Evolutionary conservation across 35 echinoderm and acorn worm genomes (phyloP).

Genomic region (Apostichopus parvimensis): DNA sequence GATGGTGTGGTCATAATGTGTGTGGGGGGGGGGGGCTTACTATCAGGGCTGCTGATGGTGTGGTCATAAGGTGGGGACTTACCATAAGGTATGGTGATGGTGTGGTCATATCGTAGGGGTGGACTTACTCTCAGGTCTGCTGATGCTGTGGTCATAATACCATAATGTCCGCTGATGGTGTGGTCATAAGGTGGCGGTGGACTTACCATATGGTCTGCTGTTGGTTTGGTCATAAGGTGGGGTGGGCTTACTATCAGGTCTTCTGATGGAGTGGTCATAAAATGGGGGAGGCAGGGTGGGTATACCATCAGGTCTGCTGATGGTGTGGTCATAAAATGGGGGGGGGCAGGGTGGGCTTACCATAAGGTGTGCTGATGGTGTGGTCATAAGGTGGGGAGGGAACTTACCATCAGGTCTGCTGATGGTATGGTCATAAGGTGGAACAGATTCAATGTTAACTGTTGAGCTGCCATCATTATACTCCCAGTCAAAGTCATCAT

Average conservation of each 20-base stretch:
- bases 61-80: constrained; percentile 29
- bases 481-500: constrained; percentile 58
- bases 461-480: not conserved
- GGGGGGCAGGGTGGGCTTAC: not conserved
- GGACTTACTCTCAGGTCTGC: not conserved
- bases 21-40: not conserved
- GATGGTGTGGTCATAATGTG: constrained; percentile 9
- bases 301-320: not conserved
- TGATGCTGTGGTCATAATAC: not conserved
- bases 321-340: not conserved
- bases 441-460: not conserved
- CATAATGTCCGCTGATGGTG: no score
- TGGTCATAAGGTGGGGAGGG: not conserved
- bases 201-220: constrained; percentile 20
- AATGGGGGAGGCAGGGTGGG: not conserved
- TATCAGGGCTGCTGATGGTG: not conserved
- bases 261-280: constrained; percentile 7
- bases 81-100: not conserved
- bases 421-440: constrained; percentile 35
- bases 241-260: constrained; percentile 1
- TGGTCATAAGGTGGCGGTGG: no score
- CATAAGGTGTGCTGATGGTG: not conserved
- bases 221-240: constrained; percentile 25
- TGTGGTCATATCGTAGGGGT: not conserved
- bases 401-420: not conserved